Base-by-base conservation (phyloP, 1,140 invertebrate genomes). In the Andricus grossulariae region DNA sequence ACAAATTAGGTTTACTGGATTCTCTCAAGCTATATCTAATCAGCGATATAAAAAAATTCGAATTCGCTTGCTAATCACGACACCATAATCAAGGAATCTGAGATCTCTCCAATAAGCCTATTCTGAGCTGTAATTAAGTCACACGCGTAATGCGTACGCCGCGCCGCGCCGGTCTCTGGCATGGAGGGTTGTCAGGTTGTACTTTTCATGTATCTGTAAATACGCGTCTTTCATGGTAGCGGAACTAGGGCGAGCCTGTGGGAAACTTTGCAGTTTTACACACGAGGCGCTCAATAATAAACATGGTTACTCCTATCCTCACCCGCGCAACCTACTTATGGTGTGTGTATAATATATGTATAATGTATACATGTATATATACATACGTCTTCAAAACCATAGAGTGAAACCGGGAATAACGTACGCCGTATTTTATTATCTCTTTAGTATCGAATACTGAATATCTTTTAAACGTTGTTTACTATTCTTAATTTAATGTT, bases 201-300 rank as follows among this genome's bases (percentile, higher is more conserved):
- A 11, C 1, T 45, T 57, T n/a, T 60, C 3, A 51, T 18, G 50
- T 21, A 52, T 73, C 25, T 71, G 16, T 71, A 57, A 50, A 60
- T 51, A 66, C 52, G 51, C 52, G 71, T 50, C 50, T 45, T 60
- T 50, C 75, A 55, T 71, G 70, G 70, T 72, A 76, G 57, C 55
- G 50, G 57, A 78, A 60, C 57, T 57, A 55, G 54, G 70, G 10
- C 66, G 74, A 77, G 71, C 57, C 80, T 84, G 82, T 84, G 84
- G 80, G 84, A 86, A 86, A 83, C 80, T 84, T 80, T 60, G 16
- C 55, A 85, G 78, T 85, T 84, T 84, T 81, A 82, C 81, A 79
- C 77, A 73, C 57, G 76, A 73, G 50, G 32, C 16, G 73, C 76
- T 71, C 54, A 78, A 80, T 78, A 83, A 80, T 82, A 81, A 83